These are phyloP conservation scores for Pristionchus mayeri DNA, from an alignment of 2,888 invertebrate species.

Conservation along the genomic window DNA sequence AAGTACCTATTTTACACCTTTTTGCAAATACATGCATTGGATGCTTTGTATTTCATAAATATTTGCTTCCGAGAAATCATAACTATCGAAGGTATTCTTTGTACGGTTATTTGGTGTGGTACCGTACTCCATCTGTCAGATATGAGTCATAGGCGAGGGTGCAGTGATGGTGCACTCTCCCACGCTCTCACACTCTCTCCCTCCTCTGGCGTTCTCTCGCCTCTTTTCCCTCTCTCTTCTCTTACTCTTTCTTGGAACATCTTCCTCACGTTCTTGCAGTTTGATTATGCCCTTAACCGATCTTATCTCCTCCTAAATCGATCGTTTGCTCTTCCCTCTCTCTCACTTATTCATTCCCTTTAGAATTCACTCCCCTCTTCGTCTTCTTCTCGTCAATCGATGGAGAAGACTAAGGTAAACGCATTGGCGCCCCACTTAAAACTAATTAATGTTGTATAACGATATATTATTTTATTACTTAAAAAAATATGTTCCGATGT, in stretches of 20 bases:
- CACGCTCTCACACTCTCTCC: background rate
- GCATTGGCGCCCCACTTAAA: background rate
- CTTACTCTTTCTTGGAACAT: slow-evolving; percentile 7
- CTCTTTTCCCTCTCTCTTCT: background rate
- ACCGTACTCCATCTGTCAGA: background rate
- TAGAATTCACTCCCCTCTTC: slow-evolving; percentile 2
- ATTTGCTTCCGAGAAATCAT: no score
- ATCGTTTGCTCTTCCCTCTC: background rate
- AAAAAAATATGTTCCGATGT: no score
- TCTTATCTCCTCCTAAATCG: background rate
- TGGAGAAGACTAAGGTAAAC: slow-evolving; percentile 38
- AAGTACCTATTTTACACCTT: no score
- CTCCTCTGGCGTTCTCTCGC: background rate
- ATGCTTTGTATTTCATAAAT: no score
- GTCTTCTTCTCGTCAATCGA: slow-evolving; percentile 15
- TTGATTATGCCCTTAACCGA: slow-evolving; percentile 2
- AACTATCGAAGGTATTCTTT: no score
- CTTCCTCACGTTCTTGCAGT: slow-evolving; percentile 37
- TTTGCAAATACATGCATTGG: no score
- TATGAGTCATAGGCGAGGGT: background rate
- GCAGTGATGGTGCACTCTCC: background rate
- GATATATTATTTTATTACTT: no score
- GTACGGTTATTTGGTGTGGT: no score
- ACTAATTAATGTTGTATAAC: no score
- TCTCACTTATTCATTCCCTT: background rate